Percentiles rank a stretch among this genome's conserved stretches.
Evolutionary conservation across 1,140 invertebrate genomes (phyloP).

Genomic region (Cryptotermes secundus): DNA sequence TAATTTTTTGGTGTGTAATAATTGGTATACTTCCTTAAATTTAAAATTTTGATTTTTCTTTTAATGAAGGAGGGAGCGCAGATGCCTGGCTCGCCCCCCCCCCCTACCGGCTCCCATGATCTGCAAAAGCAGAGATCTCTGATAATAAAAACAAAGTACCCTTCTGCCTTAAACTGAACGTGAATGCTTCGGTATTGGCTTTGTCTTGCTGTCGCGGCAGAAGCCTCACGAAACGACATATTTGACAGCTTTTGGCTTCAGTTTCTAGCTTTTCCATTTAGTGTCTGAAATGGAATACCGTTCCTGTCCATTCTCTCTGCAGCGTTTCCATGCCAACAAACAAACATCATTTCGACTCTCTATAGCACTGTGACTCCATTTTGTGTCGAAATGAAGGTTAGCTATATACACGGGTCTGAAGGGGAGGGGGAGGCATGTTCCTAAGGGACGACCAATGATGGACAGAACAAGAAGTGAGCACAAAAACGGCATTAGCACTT

Average conservation of each 20-base stretch:
- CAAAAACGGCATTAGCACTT: not conserved
- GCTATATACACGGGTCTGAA: not conserved
- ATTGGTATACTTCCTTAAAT: too few relatives aligned
- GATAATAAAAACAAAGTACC: not conserved
- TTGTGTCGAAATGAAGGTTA: conserved; percentile 19
- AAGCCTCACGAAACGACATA: conserved; percentile 11
- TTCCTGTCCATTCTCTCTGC: conserved; percentile 8
- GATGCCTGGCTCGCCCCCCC: too few relatives aligned
- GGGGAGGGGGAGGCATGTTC: not conserved
- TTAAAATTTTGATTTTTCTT: too few relatives aligned
- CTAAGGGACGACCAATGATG: conserved; percentile 9
- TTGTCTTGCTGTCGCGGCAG: conserved; percentile 6
- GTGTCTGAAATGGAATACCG: conserved; percentile 13
- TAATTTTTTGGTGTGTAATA: too few relatives aligned
- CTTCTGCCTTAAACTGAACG: not conserved
- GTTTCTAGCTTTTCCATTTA: conserved; percentile 16
- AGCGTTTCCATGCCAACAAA: conserved; percentile 13
- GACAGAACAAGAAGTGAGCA: conserved; percentile 5
- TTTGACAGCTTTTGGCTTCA: conserved; percentile 19
- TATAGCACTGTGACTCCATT: conserved; percentile 12
- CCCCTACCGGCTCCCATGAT: too few relatives aligned
- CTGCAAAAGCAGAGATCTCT: not conserved
- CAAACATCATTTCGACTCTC: conserved; percentile 10
- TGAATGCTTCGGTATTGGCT: not conserved
- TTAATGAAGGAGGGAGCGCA: too few relatives aligned